Percentiles rank a stretch among this genome's conserved stretches.
These are phyloP conservation scores for Copsychus sechellarum DNA, from an alignment of 2,113 vertebrate species.

Conservation along the genomic window DNA sequence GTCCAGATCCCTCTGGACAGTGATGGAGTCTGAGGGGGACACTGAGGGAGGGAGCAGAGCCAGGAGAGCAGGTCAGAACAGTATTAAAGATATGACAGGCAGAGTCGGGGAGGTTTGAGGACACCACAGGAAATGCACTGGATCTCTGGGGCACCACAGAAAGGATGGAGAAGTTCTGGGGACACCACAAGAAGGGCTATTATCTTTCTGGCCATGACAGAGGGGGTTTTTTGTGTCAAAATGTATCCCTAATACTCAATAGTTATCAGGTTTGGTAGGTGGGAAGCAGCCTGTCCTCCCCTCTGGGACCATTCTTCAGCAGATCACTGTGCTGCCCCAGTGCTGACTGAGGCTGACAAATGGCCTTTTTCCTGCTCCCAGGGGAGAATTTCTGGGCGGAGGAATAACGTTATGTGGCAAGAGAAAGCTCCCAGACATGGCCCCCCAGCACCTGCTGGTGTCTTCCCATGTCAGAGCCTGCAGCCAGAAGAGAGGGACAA, in stretches of 20 bases:
- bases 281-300: no score
- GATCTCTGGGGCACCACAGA: not conserved
- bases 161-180: no score
- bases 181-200: not conserved
- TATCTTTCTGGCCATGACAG: not conserved
- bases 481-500: no score
- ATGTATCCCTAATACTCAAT: no score
- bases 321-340: no score
- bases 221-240: not conserved
- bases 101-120: not conserved
- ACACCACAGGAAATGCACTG: not conserved
- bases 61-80: not conserved
- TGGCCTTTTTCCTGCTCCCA: not conserved
- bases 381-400: not conserved
- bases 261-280: no score
- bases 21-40: not conserved
- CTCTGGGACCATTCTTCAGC: not conserved
- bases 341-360: not conserved
- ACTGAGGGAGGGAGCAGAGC: not conserved
- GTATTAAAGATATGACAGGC: not conserved
- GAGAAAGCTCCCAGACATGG: no score
- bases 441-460: no score
- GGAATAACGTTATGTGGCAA: no score
- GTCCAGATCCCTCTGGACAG: fast-evolving
- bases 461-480: no score